Evolutionary conservation across 2,797 vertebrate genomes (phyloP).

Genomic region (Poecilia picta): DNA sequence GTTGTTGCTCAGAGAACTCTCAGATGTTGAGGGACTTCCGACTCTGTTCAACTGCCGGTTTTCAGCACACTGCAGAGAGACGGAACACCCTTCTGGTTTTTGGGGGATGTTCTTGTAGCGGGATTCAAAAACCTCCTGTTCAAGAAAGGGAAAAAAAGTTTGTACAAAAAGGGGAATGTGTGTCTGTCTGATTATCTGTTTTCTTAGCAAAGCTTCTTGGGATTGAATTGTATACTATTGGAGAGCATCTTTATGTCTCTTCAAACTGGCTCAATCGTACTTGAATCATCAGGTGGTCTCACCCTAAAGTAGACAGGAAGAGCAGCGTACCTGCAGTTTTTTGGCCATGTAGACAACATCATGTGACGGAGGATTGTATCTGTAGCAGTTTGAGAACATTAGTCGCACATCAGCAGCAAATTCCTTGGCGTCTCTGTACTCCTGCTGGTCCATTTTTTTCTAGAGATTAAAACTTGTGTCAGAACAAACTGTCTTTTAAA

Average conservation of each 20-base stretch:
- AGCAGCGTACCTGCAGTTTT: slow-evolving; percentile 87
- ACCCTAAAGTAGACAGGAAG: neutral
- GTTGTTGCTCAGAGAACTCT: slow-evolving; percentile 75
- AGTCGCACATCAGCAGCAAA: slow-evolving; percentile 91
- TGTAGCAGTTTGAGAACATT: slow-evolving; percentile 95
- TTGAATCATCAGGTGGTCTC: too few species aligned
- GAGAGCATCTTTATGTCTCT: neutral
- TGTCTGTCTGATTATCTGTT: neutral
- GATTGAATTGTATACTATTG: neutral
- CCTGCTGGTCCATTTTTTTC: slow-evolving; percentile 89
- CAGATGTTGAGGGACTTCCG: slow-evolving; percentile 69
- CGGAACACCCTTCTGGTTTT: slow-evolving; percentile 60
- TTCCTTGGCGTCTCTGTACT: slow-evolving; percentile 84
- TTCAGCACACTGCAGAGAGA: slow-evolving; percentile 44
- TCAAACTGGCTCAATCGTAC: neutral
- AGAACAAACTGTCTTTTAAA: neutral
- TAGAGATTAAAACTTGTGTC: slow-evolving; percentile 40
- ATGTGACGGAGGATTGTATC: slow-evolving; percentile 85
- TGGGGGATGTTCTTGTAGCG: slow-evolving; percentile 86
- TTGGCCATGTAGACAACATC: slow-evolving; percentile 91
- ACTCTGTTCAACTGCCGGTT: slow-evolving; percentile 51
- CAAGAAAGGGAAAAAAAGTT: neutral
- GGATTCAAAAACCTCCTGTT: slow-evolving; percentile 92
- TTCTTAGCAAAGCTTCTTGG: neutral
- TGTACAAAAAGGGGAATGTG: neutral